Base-by-base conservation (phyloP, 2,888 invertebrate genomes). In the Piscicola geometra region DNA sequence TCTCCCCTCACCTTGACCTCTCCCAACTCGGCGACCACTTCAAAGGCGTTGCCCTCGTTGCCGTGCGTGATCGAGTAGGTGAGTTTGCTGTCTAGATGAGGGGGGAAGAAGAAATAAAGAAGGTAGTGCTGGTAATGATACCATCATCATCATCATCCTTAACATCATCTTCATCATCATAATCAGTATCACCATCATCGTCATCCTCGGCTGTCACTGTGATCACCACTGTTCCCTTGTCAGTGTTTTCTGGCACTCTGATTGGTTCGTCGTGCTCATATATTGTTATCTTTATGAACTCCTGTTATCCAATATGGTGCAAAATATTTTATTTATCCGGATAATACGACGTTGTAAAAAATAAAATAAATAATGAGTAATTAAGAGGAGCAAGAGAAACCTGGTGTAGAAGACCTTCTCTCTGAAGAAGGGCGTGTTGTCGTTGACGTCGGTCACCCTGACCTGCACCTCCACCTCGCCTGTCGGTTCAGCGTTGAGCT, bases 31-130 rank as follows among this genome's bases (percentile, higher is more conserved):
- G 94, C 90, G 88, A 95, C 94, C 82, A 97, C 96, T 86, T 94
- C 94, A 85, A 97, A 97, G 56, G 95, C 95, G 83, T 95, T 96
- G 80, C 95, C 95, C 90, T 94, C 91, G 91, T 97, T 97, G 89
- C 96, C 96, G 90, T 93, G 93, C 88, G 94, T 95, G 88, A 97
- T 96, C 91, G 96, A 95, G 89, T 97, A 97, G 89, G 94, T 93
- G 90, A 97, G 72, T 28, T 71, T 71, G 72, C 80, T 80, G 36
- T 79, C 80, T 80, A 56, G 1, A 60, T n/a, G n/a, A n/a, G n/a
- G n/a, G n/a, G n/a, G n/a, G n/a, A n/a, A n/a, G n/a, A n/a, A n/a
- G n/a, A n/a, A n/a, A n/a, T n/a, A n/a, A n/a, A n/a, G n/a, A n/a
- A n/a, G n/a, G n/a, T n/a, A n/a, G n/a, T n/a, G n/a, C n/a, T n/a